Evolutionary conservation across 1,140 invertebrate genomes (phyloP), one percentile per base, ranked within the genome.

Genomic region (Lanistes nyassanus): DNA sequence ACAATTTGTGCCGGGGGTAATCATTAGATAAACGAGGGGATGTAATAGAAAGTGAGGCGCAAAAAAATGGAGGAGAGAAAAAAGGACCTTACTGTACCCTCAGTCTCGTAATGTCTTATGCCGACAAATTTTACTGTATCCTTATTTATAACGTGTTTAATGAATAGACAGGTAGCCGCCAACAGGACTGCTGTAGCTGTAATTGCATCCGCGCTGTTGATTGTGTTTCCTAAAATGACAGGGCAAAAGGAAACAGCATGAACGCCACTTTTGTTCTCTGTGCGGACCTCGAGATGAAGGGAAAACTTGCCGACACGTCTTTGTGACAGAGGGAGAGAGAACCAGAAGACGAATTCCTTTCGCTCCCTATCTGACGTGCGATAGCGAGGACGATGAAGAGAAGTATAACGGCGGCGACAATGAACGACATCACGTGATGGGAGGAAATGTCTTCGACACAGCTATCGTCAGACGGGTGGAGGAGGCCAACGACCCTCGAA

Each of bases 401-500:
- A 29, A 53, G 9, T 39, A 6, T 26, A 11, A 19, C 67, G n/a
- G 4, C 34, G 42, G 31, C 47, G 67, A 53, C 29, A 26, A 31
- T 69, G n/a, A 51, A n/a, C 26, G 47, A 29, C 31, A 47, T 51
- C 4, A 47, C 0, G 67, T 69, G 23, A 19, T 34, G 39, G 39
- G 42, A 0, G 67, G 67, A 21, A 23, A 51, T 69, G 47, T 69
- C n/a, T n/a, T 69, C 39, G 67, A 69, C 13, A 69, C 67, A 29
- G 47, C 23, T 19, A 69, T 69, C 47, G 56, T 60, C 23, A 11
- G 56, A 31, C 56, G 6, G 23, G 11, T 60, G 2, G 36, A 42
- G 11, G 65, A n/a, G 37, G 37, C 39, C 31, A 34, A 23, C 65
- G 16, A 36, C 29, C 29, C 51, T 53, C 56, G 70, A 55, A 16